Evolutionary conservation across 2,113 vertebrate genomes (phyloP).

Genomic region (Noturus placidus): DNA sequence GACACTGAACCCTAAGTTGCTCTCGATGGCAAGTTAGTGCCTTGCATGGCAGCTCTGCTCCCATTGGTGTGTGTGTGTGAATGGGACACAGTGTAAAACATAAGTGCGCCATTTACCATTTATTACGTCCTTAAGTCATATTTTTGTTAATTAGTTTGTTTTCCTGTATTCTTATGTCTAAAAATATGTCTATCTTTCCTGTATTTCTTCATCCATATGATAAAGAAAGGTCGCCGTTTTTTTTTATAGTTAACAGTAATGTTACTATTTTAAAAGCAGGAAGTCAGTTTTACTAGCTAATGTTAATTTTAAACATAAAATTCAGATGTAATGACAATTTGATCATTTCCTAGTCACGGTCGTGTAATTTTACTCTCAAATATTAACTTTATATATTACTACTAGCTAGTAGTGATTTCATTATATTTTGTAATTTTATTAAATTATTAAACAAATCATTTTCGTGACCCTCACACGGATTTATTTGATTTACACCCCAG

Average conservation of each 20-base stretch:
- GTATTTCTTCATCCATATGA: not conserved
- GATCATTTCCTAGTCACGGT: too few species aligned
- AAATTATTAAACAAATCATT: too few species aligned
- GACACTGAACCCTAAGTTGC: too few species aligned
- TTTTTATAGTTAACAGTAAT: not conserved
- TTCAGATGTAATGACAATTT: not conserved
- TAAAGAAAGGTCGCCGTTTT: not conserved
- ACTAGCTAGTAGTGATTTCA: not conserved
- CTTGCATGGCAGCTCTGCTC: too few species aligned
- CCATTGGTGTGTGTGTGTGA: too few species aligned
- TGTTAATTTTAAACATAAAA: not conserved
- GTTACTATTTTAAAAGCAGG: not conserved
- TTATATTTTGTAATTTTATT: too few species aligned
- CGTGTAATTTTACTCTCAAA: too few species aligned
- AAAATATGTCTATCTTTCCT: not conserved
- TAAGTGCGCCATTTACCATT: too few species aligned
- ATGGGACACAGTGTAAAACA: too few species aligned
- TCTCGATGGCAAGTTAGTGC: too few species aligned
- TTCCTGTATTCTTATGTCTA: not conserved
- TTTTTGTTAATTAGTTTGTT: not conserved
- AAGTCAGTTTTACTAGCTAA: not conserved
- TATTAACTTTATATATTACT: not conserved
- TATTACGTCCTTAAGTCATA: not conserved
- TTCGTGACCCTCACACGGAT: too few species aligned
- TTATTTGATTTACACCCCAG: too few species aligned